A percentile compares a stretch with the other conserved stretches of the same genome.
Evolutionary conservation across 2,797 vertebrate species (phyloP).

Genomic region (Pantherophis alleghaniensis): DNA sequence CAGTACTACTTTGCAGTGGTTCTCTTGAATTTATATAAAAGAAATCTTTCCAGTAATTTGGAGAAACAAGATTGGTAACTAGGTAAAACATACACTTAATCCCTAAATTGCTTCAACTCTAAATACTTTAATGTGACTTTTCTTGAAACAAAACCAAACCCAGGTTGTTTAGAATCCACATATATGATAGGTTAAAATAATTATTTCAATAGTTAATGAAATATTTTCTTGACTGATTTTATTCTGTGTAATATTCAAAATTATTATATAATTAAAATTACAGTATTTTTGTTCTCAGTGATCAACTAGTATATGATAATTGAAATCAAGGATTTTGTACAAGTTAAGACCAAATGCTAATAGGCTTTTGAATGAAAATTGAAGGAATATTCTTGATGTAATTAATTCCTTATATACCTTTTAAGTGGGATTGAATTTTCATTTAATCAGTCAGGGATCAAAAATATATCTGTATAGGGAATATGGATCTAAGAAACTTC

Average conservation of each 20-base stretch:
- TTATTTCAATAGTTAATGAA: not conserved
- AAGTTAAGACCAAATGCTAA: slow-evolving; percentile 17
- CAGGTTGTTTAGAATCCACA: not conserved
- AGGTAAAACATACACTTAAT: not conserved
- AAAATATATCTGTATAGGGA: slow-evolving; percentile 27
- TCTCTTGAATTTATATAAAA: not conserved
- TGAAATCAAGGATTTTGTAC: slow-evolving; percentile 16
- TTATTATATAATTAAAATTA: slow-evolving; percentile 1
- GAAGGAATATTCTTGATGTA: slow-evolving; percentile 8
- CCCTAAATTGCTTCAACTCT: not conserved
- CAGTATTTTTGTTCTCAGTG: not conserved
- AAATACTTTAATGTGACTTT: not conserved
- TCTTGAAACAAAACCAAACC: not conserved
- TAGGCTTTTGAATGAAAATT: slow-evolving; percentile 31
- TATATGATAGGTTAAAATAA: not conserved
- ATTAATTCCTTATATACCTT: slow-evolving; percentile 39
- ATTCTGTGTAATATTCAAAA: not conserved
- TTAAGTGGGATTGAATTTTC: slow-evolving; percentile 14
- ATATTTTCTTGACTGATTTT: not conserved
- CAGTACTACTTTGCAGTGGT: not conserved
- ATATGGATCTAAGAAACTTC: slow-evolving; percentile 31
- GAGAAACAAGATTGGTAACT: not conserved
- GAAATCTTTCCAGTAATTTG: not conserved
- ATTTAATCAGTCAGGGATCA: slow-evolving; percentile 43
- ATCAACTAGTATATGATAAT: slow-evolving; percentile 5